Evolutionary conservation across 2,888 invertebrate species (phyloP).

Genomic region (Rhabditoides inermis): DNA sequence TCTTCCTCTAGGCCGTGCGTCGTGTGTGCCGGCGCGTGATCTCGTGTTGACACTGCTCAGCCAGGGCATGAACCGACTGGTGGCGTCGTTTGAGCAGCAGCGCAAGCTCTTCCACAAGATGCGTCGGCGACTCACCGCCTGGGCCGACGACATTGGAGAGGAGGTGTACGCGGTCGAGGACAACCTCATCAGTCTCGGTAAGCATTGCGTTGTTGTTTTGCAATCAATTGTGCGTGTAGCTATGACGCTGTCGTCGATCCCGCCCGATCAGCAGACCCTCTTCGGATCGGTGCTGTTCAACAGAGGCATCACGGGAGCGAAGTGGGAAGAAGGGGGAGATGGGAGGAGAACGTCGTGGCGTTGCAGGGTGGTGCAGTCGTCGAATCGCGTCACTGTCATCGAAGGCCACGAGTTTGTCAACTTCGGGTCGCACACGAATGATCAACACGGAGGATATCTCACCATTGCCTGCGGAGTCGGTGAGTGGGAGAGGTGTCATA

Average conservation of each 20-base stretch:
- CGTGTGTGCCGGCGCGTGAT: slow-evolving; percentile 34
- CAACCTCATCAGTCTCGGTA: slow-evolving; percentile 35
- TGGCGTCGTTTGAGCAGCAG: slow-evolving; percentile 19
- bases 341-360: not conserved
- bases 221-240: slow-evolving; percentile 10
- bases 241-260: slow-evolving; percentile 38
- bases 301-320: slow-evolving; percentile 39
- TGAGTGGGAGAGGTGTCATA: slow-evolving; percentile 8
- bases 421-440: slow-evolving; percentile 34
- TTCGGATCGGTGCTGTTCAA: slow-evolving; percentile 38
- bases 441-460: slow-evolving; percentile 36
- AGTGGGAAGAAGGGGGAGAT: slow-evolving; percentile 10
- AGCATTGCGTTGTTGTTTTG: not conserved
- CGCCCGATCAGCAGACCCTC: slow-evolving; percentile 29
- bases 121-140: slow-evolving; percentile 20
- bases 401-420: slow-evolving; percentile 34
- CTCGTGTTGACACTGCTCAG: slow-evolving; percentile 33
- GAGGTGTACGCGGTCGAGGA: slow-evolving; percentile 33
- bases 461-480: slow-evolving; percentile 41
- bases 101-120: slow-evolving; percentile 25
- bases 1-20: slow-evolving; percentile 26
- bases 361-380: slow-evolving; percentile 29
- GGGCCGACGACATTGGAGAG: slow-evolving; percentile 37
- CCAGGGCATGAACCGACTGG: slow-evolving; percentile 23
- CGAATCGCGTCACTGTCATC: slow-evolving; percentile 14